Base-by-base conservation (phyloP, 2,888 invertebrate genomes). In the Hartigia nigra region DNA sequence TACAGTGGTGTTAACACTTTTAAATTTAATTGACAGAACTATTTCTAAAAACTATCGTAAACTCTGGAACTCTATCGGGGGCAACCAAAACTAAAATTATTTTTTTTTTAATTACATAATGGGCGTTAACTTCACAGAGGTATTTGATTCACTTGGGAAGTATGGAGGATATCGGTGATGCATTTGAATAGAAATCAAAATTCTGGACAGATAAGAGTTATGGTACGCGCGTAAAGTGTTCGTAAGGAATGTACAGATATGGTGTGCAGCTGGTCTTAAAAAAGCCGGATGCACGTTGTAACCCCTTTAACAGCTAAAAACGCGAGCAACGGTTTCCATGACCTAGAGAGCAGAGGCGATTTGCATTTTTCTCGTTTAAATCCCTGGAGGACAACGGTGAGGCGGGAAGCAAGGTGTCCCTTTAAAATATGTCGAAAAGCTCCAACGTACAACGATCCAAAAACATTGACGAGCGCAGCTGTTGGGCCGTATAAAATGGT, bases 331-430 rank as follows among this genome's bases (percentile, higher is more conserved):
- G 79, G 88, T 88, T 83, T 82, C 79, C 84, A 78, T 88, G 88
- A 88, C 87, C 88, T 82, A 85, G 83, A 84, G 83, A 80, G 78
- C 77, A 78, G 77, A 72, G 74, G 36, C 23, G 34, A 84, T 84
- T 84, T 84, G 84, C 84, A 86, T 85, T 81, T 82, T 82, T 82
- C 79, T 31, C 79, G 83, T 85, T 86, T 84, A 87, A 88, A 87
- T 87, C 84, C 79, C 83, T 76, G 34, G 72, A 78, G 76, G 78
- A 36, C 78, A 78, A 80, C 69, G 70, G 74, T 82, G 78, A 82
- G 81, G 82, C 84, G 81, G 82, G 83, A 84, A 84, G 83, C 81
- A 76, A 76, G 74, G 74, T 77, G 84, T 83, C 85, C 83, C 83
- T 86, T 87, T 87, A 85, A 88, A 88, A 77, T 32, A 31, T 72